Evolutionary conservation across 1,140 invertebrate genomes (phyloP), one percentile per base, ranked within the genome.

Genomic region (Hirudo medicinalis): DNA sequence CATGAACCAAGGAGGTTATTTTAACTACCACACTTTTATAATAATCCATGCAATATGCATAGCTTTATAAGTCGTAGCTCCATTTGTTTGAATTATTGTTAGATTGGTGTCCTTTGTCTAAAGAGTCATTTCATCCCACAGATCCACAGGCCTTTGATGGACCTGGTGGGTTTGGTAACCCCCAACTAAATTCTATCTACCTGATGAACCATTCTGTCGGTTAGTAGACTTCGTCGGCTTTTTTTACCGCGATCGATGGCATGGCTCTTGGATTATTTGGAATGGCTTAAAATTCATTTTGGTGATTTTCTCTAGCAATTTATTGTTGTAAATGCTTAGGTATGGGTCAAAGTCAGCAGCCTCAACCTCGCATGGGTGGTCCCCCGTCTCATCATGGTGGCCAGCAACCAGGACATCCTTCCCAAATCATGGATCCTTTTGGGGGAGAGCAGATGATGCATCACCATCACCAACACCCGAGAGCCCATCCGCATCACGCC

Each of bases 131-230:
- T 36, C 32, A 3, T 36, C 6, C 32, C 32, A 36, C 43, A 49
- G 43, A 49, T 49, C 43, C 43, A 2, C 43, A 49, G 43, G 43
- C 43, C 43, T 49, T 49, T 49, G 43, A 49, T 49, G 43, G 43
- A 49, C 43, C 43, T 2, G 57, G 29, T 22, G 29, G 57, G 8
- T 63, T 63, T 63, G 57, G 57, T 32, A 63, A 63, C 19, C 57
- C 57, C 22, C 57, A 63, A 32, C 22, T 63, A 11, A 63, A 63
- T 63, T 63, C 57, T 32, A 25, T 63, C 22, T 63, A 63, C 57
- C 22, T 63, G 57, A 63, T 63, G 57, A 63, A 63, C 57, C 57
- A 63, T 63, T 63, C 57, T 63, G 57, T 63, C 13, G 57, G 57
- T 63, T 11, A 63, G 57, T 63, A 11, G 57, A 49, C 43, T 40